These are phyloP conservation scores for Aspiorhynchus laticeps DNA, from an alignment of 2,113 vertebrate species.

Conservation along the genomic window DNA sequence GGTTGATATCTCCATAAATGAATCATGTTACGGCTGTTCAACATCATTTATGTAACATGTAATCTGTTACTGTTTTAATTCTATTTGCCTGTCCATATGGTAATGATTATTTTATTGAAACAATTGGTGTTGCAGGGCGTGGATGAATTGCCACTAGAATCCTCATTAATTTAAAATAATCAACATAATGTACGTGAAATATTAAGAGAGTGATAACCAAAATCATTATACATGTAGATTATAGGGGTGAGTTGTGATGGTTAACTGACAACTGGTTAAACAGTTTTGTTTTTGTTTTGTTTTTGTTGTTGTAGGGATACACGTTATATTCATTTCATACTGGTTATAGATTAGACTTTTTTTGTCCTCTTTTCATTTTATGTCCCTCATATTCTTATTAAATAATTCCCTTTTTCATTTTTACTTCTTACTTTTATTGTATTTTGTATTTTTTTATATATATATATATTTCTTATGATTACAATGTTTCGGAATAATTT, in stretches of 20 bases:
- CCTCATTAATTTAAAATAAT: conserved; percentile 35
- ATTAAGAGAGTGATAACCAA: not conserved
- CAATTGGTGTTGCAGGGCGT: conserved; percentile 8
- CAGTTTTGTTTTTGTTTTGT: too few relatives aligned
- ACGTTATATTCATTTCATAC: too few relatives aligned
- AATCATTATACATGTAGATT: not conserved
- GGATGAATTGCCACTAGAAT: conserved; percentile 14
- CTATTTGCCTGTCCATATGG: conserved; percentile 35
- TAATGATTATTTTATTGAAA: conserved; percentile 42
- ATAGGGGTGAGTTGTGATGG: not conserved
- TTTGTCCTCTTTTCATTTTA: too few relatives aligned
- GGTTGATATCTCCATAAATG: conserved; percentile 9
- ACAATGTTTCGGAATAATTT: too few relatives aligned
- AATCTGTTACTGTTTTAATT: conserved; percentile 36
- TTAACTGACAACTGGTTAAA: too few relatives aligned
- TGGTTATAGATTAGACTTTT: too few relatives aligned
- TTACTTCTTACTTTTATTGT: too few relatives aligned
- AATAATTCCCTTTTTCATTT: too few relatives aligned
- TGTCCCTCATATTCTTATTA: too few relatives aligned
- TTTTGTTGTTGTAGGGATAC: too few relatives aligned
- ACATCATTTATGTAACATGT: conserved; percentile 39
- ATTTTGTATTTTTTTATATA: too few relatives aligned
- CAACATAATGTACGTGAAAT: conserved; percentile 8
- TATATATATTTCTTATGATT: too few relatives aligned
- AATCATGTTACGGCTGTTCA: conserved; percentile 29